phyloP scores from a whole-genome alignment of 2,113 vertebrate species.

The Phyllopteryx taeniolatus region DNA sequence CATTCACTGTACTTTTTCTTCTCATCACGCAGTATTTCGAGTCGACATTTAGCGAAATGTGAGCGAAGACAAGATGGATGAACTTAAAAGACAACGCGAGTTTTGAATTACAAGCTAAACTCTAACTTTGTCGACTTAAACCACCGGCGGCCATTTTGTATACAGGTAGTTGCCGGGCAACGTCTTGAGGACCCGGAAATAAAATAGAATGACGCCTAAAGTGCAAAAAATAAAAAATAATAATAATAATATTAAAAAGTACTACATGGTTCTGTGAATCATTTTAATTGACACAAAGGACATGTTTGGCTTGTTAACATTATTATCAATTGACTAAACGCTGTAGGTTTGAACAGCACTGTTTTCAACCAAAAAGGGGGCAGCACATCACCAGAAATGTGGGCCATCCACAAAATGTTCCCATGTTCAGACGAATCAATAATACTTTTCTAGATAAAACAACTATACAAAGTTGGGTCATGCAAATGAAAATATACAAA shows the following conservation, averaged over 20 bases:
- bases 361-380: background rate
- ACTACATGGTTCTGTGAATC: background rate
- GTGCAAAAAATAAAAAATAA: too few species aligned
- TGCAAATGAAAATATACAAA: background rate
- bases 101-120: too few species aligned
- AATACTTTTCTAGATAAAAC: background rate
- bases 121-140: too few species aligned
- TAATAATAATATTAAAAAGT: background rate
- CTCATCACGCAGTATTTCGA: background rate
- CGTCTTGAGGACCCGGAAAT: too few species aligned
- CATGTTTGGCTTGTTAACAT: background rate
- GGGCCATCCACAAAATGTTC: background rate
- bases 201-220: background rate
- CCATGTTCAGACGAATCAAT: background rate
- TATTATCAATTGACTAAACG: background rate
- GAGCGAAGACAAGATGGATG: too few species aligned
- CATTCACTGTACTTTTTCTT: background rate
- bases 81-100: too few species aligned
- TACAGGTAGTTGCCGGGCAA: too few species aligned
- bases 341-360: background rate
- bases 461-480: background rate
- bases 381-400: background rate
- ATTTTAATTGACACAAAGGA: background rate
- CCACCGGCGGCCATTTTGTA: too few species aligned
- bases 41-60: too few species aligned